Conservation (phyloP, 2,888 invertebrate species). For the Lacanobia oleracea region DNA sequence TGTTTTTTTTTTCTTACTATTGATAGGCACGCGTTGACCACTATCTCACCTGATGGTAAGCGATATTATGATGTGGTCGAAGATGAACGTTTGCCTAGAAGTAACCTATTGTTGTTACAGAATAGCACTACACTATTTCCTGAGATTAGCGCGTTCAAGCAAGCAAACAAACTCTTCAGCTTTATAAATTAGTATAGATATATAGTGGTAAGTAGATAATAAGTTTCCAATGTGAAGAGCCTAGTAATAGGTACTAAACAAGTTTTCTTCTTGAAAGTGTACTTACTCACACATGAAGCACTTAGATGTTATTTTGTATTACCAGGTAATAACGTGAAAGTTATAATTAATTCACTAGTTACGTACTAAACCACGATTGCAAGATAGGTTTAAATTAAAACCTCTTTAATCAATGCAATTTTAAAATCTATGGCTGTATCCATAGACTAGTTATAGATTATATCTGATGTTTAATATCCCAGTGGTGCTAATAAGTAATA, state of each 20-base stretch:
- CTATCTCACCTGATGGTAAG: too few relatives aligned
- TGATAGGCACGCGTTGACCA: too few relatives aligned
- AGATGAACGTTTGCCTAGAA: too few relatives aligned
- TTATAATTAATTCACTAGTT: constrained; percentile 18
- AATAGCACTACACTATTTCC: too few relatives aligned
- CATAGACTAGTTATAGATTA: constrained; percentile 16
- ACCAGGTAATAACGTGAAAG: constrained; percentile 4
- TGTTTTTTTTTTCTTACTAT: too few relatives aligned
- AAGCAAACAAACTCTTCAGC: too few relatives aligned
- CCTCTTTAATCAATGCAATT: constrained; percentile 22
- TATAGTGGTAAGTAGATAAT: constrained; percentile 2
- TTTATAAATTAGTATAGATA: too few relatives aligned
- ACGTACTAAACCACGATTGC: constrained; percentile 12
- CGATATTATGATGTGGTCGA: too few relatives aligned
- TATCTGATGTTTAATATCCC: constrained; percentile 28
- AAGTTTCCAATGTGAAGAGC: not conserved
- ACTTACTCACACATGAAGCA: not conserved
- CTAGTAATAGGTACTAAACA: not conserved
- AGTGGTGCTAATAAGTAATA: constrained; percentile 26
- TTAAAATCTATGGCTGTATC: constrained; percentile 28
- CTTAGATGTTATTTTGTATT: not conserved
- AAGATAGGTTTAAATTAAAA: constrained; percentile 35
- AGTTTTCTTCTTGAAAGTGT: constrained; percentile 1
- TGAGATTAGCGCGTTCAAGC: too few relatives aligned
- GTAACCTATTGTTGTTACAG: too few relatives aligned